Percentiles rank a stretch among this genome's conserved stretches.
phyloP scores from a whole-genome alignment of 2,113 vertebrate species.

The human (Homo sapiens) region GRCh38 chr21:32778001-32778500 shows the following conservation, averaged over 20 bases:
- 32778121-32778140: conserved; percentile 8
- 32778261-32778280: background rate
- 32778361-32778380: background rate
- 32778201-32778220: background rate
- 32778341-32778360: background rate
- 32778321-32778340: background rate
- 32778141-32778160: background rate
- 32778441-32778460: background rate
- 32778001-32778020: background rate
- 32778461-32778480: background rate
- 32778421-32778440: background rate
- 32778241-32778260: background rate
- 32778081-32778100: background rate
- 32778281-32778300: background rate
- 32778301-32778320: conserved; percentile 16
- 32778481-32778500: background rate
- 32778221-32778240: background rate
- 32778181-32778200: background rate
- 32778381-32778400: background rate
- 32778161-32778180: background rate
- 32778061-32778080: background rate
- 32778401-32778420: background rate
- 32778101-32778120: background rate
- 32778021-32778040: background rate
- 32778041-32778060: background rate